Percentiles rank a stretch among this genome's conserved stretches.
These are phyloP conservation scores for Callipepla squamata DNA, from an alignment of 2,113 vertebrate species.

Conservation along the genomic window DNA sequence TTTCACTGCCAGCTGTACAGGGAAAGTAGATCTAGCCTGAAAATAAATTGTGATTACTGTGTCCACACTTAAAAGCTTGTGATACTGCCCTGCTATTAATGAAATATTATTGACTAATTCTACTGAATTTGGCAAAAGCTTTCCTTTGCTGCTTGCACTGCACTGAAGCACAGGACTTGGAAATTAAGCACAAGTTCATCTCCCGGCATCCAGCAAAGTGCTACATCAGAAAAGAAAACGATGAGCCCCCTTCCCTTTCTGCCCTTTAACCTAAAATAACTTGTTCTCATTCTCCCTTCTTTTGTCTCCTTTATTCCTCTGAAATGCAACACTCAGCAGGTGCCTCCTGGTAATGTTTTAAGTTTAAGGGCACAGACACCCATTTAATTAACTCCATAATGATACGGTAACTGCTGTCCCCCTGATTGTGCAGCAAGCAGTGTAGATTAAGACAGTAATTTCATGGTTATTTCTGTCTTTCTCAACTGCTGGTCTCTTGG, in stretches of 20 bases:
- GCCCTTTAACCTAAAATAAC: not conserved
- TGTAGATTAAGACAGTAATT: slow-evolving; percentile 8
- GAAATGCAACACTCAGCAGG: not conserved
- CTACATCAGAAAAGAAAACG: not conserved
- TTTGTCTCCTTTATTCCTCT: not conserved
- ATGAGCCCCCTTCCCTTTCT: not conserved
- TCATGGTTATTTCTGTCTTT: not conserved
- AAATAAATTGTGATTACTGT: slow-evolving; percentile 46
- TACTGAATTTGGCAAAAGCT: slow-evolving; percentile 13
- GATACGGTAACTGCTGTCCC: not conserved
- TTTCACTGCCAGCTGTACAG: slow-evolving; percentile 51
- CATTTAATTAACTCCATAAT: slow-evolving; percentile 38
- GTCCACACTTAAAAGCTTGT: slow-evolving; percentile 37
- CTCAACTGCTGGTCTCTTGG: not conserved
- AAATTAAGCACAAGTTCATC: slow-evolving; percentile 1
- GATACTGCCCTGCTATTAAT: slow-evolving; percentile 41
- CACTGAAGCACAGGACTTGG: not conserved
- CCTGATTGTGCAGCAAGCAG: not conserved
- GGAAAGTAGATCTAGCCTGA: slow-evolving; percentile 47
- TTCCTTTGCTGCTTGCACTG: not conserved
- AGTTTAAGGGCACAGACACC: not conserved
- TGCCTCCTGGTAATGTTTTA: slow-evolving; percentile 13
- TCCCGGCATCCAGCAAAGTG: not conserved
- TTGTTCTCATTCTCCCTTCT: not conserved
- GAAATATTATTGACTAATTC: slow-evolving; percentile 44